These are phyloP conservation scores for Dreissena rostriformis DNA, from an alignment of 1,140 invertebrate genomes.

Conservation along the genomic window DNA sequence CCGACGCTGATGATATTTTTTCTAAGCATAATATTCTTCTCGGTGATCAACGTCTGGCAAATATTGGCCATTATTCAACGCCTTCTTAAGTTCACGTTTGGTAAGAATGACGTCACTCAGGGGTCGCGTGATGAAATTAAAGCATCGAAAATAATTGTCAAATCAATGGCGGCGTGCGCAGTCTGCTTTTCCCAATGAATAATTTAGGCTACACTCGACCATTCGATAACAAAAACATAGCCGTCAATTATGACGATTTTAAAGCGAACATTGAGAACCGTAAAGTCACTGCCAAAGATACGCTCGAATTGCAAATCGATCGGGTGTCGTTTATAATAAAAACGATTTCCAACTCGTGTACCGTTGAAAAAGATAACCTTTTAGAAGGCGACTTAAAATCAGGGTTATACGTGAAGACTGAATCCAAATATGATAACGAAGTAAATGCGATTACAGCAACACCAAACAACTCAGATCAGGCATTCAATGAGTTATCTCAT, in stretches of 20 bases:
- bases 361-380: too few species aligned
- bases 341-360: neutral
- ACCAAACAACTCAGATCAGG: too few species aligned
- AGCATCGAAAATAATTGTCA: conserved; percentile 1
- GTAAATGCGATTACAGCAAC: too few species aligned
- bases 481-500: too few species aligned
- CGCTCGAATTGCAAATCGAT: conserved; percentile 14
- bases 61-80: conserved; percentile 60
- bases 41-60: conserved; percentile 66
- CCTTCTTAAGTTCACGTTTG: conserved; percentile 54
- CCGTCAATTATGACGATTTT: conserved; percentile 39
- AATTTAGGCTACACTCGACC: conserved; percentile 60
- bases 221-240: conserved; percentile 63
- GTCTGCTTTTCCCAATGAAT: conserved; percentile 50
- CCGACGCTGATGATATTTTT: conserved; percentile 63
- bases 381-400: too few species aligned
- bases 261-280: conserved; percentile 62
- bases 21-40: conserved; percentile 66
- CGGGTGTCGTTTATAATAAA: conserved; percentile 14
- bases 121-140: neutral
- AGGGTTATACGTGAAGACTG: too few species aligned
- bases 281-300: conserved; percentile 53
- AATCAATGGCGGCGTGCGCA: neutral
- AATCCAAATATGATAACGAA: too few species aligned
- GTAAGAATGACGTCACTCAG: conserved; percentile 7